Evolutionary conservation across 2,888 invertebrate genomes (phyloP).

Genomic region (Heliconius ethilla): DNA sequence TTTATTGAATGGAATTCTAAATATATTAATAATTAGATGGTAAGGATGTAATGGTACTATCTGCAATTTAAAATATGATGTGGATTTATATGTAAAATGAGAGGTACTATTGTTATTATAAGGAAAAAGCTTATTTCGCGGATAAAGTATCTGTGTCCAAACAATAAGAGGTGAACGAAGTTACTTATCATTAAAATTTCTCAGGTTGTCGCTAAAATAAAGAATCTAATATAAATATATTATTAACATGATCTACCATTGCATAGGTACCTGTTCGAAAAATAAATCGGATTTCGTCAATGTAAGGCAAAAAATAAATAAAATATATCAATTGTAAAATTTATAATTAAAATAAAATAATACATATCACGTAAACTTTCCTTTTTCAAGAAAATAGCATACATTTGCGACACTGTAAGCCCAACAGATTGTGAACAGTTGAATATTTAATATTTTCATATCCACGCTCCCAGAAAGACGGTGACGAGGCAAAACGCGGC

Average conservation of each 20-base stretch:
- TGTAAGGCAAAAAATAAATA: too few species aligned
- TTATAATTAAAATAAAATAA: not conserved
- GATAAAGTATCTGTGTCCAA: not conserved
- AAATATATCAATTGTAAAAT: not conserved
- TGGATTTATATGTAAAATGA: not conserved
- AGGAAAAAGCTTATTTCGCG: not conserved
- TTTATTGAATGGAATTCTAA: not conserved
- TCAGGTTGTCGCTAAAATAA: not conserved
- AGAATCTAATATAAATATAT: too few species aligned
- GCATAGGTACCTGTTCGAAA: too few species aligned
- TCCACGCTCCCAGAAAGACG: too few species aligned
- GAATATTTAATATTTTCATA: too few species aligned
- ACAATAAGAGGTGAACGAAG: not conserved
- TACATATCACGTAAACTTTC: too few species aligned
- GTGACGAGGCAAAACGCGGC: too few species aligned
- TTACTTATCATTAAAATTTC: not conserved
- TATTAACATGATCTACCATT: too few species aligned
- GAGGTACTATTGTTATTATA: not conserved
- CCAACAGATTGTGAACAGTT: not conserved
- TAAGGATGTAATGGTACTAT: not conserved
- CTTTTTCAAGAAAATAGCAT: not conserved
- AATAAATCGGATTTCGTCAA: too few species aligned
- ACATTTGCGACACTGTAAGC: not conserved
- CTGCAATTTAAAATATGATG: not conserved
- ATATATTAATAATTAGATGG: not conserved